Conservation (phyloP, 2,888 invertebrate genomes). For the Cheilosia scutellata region DNA sequence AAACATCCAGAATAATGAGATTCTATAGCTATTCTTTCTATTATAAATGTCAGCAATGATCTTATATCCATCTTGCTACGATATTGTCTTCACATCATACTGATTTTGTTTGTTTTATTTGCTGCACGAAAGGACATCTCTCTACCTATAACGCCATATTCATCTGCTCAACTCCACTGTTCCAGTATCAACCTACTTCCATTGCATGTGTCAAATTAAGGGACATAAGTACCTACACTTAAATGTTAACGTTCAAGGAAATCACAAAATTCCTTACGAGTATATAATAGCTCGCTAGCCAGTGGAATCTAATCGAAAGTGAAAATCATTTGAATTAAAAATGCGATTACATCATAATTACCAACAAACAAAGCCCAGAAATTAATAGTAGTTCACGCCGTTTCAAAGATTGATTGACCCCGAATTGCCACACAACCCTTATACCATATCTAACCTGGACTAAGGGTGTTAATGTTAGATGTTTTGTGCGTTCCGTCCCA, state of each 20-base stretch:
- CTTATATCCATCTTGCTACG: too few species aligned
- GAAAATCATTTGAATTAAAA: slow-evolving; percentile 30
- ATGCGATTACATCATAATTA: slow-evolving; percentile 55
- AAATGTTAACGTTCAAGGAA: not conserved
- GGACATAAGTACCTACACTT: not conserved
- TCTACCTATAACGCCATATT: too few species aligned
- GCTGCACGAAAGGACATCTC: too few species aligned
- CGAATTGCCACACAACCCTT: slow-evolving; percentile 2
- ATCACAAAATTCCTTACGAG: slow-evolving; percentile 7
- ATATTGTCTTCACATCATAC: too few species aligned
- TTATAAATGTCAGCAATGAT: too few species aligned
- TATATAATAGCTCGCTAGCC: slow-evolving; percentile 10
- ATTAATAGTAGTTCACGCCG: slow-evolving; percentile 51
- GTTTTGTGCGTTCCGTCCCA: not conserved
- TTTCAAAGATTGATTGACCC: slow-evolving; percentile 18
- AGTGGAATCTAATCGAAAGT: slow-evolving; percentile 10
- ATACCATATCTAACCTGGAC: not conserved
- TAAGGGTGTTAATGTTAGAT: slow-evolving; percentile 1
- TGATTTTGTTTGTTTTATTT: too few species aligned
- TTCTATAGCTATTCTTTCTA: too few species aligned
- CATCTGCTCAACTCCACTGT: too few species aligned
- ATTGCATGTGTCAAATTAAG: not conserved
- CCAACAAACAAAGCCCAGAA: slow-evolving; percentile 34
- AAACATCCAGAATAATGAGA: too few species aligned
- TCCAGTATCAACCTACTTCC: not conserved